A percentile compares a stretch with the other conserved stretches of the same genome.
phyloP scores from a whole-genome alignment of 2,113 vertebrate species.

The Podarcis cretensis region DNA sequence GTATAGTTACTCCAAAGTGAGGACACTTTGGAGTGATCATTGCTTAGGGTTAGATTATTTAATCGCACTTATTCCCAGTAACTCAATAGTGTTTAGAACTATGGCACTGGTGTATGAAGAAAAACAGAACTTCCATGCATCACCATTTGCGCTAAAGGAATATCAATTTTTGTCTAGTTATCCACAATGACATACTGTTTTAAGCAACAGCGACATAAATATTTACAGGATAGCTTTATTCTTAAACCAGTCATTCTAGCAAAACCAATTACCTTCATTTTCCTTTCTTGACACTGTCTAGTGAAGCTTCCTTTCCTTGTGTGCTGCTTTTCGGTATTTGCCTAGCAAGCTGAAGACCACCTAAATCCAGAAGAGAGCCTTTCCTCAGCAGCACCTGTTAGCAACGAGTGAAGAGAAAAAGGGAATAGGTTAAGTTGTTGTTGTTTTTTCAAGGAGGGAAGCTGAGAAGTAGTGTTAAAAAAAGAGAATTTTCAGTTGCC shows the following conservation, averaged over 20 bases:
- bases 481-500: neutral
- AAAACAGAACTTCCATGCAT: neutral
- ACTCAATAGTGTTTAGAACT: neutral
- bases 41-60: no score
- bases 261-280: slow-evolving; percentile 79
- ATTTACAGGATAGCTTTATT: no score
- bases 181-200: no score
- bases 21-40: no score
- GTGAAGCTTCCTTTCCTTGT: slow-evolving; percentile 36
- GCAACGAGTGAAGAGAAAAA: slow-evolving; percentile 50
- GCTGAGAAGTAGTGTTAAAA: slow-evolving; percentile 9
- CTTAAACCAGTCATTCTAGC: slow-evolving; percentile 11
- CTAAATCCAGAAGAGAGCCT: slow-evolving; percentile 57
- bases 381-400: slow-evolving; percentile 67
- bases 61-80: neutral
- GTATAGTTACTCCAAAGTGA: neutral
- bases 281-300: slow-evolving; percentile 59
- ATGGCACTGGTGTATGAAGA: no score
- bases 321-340: slow-evolving; percentile 51
- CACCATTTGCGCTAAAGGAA: neutral
- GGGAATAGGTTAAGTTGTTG: neutral
- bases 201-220: slow-evolving; percentile 30
- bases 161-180: neutral
- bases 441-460: neutral
- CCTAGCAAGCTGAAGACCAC: slow-evolving; percentile 41